Evolutionary conservation across 2,797 vertebrate genomes (phyloP).

Genomic region (Gephyroberyx darwinii): DNA sequence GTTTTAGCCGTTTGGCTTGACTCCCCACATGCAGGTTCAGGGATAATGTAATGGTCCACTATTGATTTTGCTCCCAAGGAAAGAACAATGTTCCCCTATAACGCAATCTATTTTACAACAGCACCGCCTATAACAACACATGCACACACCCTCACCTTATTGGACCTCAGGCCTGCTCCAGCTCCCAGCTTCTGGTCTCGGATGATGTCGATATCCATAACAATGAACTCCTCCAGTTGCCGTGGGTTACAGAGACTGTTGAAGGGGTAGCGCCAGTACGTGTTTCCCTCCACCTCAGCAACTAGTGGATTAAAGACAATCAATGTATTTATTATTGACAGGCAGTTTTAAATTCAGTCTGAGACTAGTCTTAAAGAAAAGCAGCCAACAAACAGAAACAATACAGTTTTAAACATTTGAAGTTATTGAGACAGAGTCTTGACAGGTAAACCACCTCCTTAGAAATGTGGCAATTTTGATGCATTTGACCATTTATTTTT

Average conservation of each 20-base stretch:
- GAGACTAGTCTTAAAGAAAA: not conserved
- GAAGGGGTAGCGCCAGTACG: conserved; percentile 95
- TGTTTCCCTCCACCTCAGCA: conserved; percentile 92
- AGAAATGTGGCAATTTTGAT: too few species aligned
- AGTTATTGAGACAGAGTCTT: not conserved
- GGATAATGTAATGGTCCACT: conserved; percentile 63
- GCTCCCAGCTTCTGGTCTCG: conserved; percentile 85
- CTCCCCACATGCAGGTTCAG: conserved; percentile 36
- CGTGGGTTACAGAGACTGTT: conserved; percentile 90
- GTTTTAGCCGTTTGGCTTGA: conserved; percentile 39
- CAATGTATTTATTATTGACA: conserved; percentile 6
- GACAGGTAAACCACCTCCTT: not conserved
- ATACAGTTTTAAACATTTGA: not conserved
- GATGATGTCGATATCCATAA: conserved; percentile 90
- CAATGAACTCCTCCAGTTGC: conserved; percentile 94
- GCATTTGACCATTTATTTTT: too few species aligned
- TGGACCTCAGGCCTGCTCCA: conserved; percentile 90
- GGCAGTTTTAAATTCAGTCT: not conserved
- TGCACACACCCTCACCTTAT: conserved; percentile 81
- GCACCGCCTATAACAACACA: conserved; percentile 16
- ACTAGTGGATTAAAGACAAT: conserved; percentile 75
- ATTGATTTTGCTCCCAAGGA: conserved; percentile 65
- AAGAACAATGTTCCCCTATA: conserved; percentile 57
- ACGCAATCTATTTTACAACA: conserved; percentile 58
- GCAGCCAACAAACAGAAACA: not conserved